Evolutionary conservation across 2,888 invertebrate species (phyloP).

Genomic region (Rhabditoides inermis): DNA sequence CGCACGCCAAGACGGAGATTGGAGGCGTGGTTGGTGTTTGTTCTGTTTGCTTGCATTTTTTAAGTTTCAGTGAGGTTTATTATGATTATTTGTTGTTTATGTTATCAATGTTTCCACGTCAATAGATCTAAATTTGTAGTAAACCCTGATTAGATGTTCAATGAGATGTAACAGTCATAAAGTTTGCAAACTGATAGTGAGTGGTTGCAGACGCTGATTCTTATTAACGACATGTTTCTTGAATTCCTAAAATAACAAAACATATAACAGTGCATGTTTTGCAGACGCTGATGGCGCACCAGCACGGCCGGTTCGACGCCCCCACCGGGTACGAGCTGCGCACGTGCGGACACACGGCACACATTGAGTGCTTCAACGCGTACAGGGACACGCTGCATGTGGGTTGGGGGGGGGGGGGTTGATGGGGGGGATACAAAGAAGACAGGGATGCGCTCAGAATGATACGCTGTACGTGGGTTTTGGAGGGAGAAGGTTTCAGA

Average conservation of each 20-base stretch:
- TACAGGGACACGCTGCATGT: slow-evolving; percentile 68
- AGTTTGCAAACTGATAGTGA: background rate
- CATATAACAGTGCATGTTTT: too few relatives aligned
- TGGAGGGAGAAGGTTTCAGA: too few relatives aligned
- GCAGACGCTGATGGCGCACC: slow-evolving; percentile 28
- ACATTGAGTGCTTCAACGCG: slow-evolving; percentile 82
- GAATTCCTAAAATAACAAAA: too few relatives aligned
- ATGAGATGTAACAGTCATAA: background rate
- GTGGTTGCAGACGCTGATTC: too few relatives aligned
- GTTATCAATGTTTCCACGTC: background rate
- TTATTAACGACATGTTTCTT: too few relatives aligned
- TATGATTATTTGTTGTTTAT: background rate
- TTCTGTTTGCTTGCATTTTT: background rate
- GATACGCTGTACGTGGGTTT: too few relatives aligned
- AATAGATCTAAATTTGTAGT: background rate
- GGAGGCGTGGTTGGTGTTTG: background rate
- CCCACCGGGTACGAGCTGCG: slow-evolving; percentile 73
- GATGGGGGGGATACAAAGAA: too few relatives aligned
- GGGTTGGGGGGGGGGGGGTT: background rate
- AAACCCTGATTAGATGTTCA: background rate
- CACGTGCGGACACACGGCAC: slow-evolving; percentile 92
- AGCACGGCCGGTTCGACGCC: slow-evolving; percentile 13
- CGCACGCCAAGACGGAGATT: background rate
- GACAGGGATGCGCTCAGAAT: too few relatives aligned
- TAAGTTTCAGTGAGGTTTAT: background rate